Evolutionary conservation across 2,797 vertebrate species (phyloP).

Genomic region (Melanotaenia pygmaea): DNA sequence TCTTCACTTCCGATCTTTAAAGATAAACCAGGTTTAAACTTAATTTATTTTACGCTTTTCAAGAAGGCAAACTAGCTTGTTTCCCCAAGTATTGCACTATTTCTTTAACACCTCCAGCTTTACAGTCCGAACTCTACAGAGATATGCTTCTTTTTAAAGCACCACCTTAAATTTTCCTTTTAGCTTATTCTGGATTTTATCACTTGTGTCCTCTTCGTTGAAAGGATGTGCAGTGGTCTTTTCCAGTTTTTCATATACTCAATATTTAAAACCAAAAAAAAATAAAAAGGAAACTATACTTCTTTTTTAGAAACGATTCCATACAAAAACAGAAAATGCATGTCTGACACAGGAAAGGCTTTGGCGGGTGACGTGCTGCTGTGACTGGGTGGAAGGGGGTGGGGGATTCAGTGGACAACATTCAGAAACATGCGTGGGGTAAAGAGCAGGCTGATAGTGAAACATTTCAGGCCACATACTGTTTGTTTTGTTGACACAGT

Average conservation of each 20-base stretch:
- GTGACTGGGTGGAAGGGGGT: slow-evolving; percentile 25
- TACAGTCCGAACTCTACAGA: slow-evolving; percentile 43
- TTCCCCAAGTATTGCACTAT: slow-evolving; percentile 10
- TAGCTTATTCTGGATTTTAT: slow-evolving; percentile 72
- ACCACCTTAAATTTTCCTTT: slow-evolving; percentile 28
- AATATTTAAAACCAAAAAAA: background rate
- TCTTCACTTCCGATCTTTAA: background rate
- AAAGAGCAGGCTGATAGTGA: slow-evolving; percentile 34
- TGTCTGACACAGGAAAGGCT: slow-evolving; percentile 59
- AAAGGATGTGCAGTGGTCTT: slow-evolving; percentile 79
- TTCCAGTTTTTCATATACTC: slow-evolving; percentile 76
- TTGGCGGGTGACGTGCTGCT: slow-evolving; percentile 52
- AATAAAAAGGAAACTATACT: slow-evolving; percentile 48
- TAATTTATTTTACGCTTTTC: background rate
- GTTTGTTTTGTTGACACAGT: slow-evolving; percentile 47
- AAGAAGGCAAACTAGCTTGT: background rate
- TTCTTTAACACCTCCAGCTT: slow-evolving; percentile 34
- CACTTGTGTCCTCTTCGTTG: slow-evolving; percentile 57
- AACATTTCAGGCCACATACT: slow-evolving; percentile 51
- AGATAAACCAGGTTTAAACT: background rate
- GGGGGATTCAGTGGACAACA: slow-evolving; percentile 42
- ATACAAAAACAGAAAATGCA: slow-evolving; percentile 34
- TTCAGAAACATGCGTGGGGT: slow-evolving; percentile 55
- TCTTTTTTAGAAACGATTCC: slow-evolving; percentile 49
- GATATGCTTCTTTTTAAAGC: slow-evolving; percentile 23